These are phyloP conservation scores for Apamea crenata DNA, from an alignment of 2,888 invertebrate species.

Conservation along the genomic window DNA sequence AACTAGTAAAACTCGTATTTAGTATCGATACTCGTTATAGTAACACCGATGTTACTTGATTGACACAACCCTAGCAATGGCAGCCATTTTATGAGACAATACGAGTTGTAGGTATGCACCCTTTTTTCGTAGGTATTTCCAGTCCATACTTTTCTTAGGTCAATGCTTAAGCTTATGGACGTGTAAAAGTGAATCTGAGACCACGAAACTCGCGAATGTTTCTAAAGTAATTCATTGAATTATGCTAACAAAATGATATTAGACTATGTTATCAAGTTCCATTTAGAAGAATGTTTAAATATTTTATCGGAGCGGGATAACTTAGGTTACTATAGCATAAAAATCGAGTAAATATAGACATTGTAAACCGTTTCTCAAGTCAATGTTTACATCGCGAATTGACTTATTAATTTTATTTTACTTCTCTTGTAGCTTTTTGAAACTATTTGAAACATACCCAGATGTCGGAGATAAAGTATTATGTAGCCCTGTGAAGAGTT, in stretches of 20 bases:
- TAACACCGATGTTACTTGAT: too few species aligned
- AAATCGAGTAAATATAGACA: slow-evolving; percentile 92
- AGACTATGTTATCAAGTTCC: slow-evolving; percentile 91
- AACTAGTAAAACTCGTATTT: too few species aligned
- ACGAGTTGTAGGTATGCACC: too few species aligned
- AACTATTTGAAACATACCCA: slow-evolving; percentile 92
- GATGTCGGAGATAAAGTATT: slow-evolving; percentile 92
- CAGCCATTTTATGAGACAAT: too few species aligned
- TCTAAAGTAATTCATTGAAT: not conserved
- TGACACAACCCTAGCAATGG: too few species aligned
- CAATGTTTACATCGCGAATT: slow-evolving; percentile 14
- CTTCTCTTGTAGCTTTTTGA: slow-evolving; percentile 91
- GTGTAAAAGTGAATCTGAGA: not conserved
- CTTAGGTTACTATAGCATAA: slow-evolving; percentile 91
- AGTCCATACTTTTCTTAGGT: too few species aligned
- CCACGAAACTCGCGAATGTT: slow-evolving; percentile 1
- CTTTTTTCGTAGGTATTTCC: too few species aligned
- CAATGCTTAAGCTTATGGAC: too few species aligned
- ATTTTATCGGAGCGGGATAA: slow-evolving; percentile 91
- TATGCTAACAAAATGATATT: slow-evolving; percentile 77
- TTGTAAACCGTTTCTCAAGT: not conserved
- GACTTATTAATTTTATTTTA: not conserved
- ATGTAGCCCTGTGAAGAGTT: slow-evolving; percentile 91
- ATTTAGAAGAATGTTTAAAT: slow-evolving; percentile 90
- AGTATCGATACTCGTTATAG: too few species aligned